Base-by-base conservation (phyloP, 2,797 vertebrate species). In the Valencia hispanica region DNA sequence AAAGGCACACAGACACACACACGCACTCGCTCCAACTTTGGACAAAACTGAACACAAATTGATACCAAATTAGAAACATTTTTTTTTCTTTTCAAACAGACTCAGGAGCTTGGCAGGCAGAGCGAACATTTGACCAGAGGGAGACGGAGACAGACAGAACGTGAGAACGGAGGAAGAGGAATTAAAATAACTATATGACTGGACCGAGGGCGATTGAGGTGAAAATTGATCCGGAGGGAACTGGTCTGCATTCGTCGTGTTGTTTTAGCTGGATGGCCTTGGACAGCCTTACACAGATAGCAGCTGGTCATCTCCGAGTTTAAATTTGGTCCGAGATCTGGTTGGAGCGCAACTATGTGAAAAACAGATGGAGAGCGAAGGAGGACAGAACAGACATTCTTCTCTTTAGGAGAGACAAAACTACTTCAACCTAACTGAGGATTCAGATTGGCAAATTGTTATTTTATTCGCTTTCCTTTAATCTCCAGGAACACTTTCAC, bases 211-310 rank as follows among this genome's bases (percentile, higher is more conserved):
- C 1, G 48, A 74, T 55, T 2, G 83, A 84, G 74, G 68, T 63
- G 76, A 84, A 81, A 75, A 78, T 65, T 78, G 81, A 84, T 83
- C 86, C 69, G 2, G 0, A 14, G 89, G 80, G 88, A 87, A 12
- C 75, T 22, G 0, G 74, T 77, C 63, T 72, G 80, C 18, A 55
- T 43, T 43, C 41, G 79, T n/a, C 68, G 68, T 89, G 89, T 90
- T 92, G 89, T 81, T 89, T 87, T 87, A 91, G 91, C 91, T 91
- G 91, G 78, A 65, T 27, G 78, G 73, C 82, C 84, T 79, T 6
- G 86, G 88, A 91, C 87, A 80, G 34, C 51, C 84, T 84, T 78
- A 74, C 73, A 73, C 72, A 86, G 84, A 89, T 61, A 87, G 88
- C 91, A 90, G 90, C 89, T 87, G 87, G 57, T 78, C 70, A 48